These are phyloP conservation scores for Manduca sexta DNA, from an alignment of 1,140 invertebrate genomes.

Conservation along the genomic window DNA sequence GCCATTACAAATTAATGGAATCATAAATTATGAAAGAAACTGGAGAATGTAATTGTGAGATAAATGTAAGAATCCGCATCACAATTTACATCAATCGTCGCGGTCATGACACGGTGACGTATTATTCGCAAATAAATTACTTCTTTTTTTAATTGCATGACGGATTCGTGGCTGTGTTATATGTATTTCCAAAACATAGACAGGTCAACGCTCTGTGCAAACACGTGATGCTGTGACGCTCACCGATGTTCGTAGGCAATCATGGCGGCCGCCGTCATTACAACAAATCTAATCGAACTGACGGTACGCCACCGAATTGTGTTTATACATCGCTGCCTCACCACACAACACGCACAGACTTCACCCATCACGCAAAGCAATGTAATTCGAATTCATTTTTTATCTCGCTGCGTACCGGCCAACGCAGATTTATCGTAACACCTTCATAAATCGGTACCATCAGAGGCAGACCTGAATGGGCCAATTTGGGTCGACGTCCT, in stretches of 20 bases:
- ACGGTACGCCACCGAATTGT: slow-evolving; percentile 9
- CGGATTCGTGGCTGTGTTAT: slow-evolving; percentile 29
- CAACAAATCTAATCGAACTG: slow-evolving; percentile 38
- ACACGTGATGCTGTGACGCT: slow-evolving; percentile 60
- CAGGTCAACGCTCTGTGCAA: slow-evolving; percentile 51
- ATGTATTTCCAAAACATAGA: slow-evolving; percentile 57
- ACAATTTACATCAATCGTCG: slow-evolving; percentile 20
- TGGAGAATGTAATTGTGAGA: background rate
- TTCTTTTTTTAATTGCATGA: slow-evolving; percentile 32
- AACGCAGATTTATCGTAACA: slow-evolving; percentile 7
- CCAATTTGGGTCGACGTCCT: slow-evolving; percentile 47
- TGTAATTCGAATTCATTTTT: slow-evolving; percentile 5
- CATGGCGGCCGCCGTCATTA: slow-evolving; percentile 33
- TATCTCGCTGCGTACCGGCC: background rate
- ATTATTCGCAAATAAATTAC: slow-evolving; percentile 29
- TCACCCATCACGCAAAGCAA: slow-evolving; percentile 8
- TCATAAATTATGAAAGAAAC: background rate
- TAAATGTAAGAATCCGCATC: no score
- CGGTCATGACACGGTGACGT: slow-evolving; percentile 2
- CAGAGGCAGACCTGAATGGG: slow-evolving; percentile 43
- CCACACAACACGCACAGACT: background rate
- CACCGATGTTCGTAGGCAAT: slow-evolving; percentile 18
- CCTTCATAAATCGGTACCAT: slow-evolving; percentile 19
- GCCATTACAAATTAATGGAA: no score
- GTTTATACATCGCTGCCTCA: slow-evolving; percentile 16